Percentiles rank a stretch among this genome's conserved stretches.
Conservation (phyloP, 1,140 invertebrate species). For the Aricia agestis region DNA sequence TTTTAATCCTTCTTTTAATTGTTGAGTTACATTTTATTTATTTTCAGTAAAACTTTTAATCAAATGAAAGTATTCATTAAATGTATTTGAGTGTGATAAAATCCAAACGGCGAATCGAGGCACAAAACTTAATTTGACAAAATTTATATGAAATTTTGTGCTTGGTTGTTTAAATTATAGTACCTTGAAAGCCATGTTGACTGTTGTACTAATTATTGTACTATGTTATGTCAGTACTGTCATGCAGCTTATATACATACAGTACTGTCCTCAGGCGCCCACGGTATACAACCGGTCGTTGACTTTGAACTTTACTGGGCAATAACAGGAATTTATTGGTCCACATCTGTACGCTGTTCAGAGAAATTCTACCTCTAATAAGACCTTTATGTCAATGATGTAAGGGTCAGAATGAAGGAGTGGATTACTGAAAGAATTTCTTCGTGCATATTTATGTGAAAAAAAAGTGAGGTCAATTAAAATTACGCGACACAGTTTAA, state of each 20-base stretch:
- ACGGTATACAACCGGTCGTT: background rate
- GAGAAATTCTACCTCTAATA: too few relatives aligned
- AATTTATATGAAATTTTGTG: too few relatives aligned
- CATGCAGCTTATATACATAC: background rate
- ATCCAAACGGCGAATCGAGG: too few relatives aligned
- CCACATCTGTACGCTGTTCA: background rate
- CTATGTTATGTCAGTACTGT: background rate
- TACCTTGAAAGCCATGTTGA: slow-evolving; percentile 1
- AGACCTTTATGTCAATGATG: too few relatives aligned
- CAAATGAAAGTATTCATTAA: too few relatives aligned
- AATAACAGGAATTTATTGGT: slow-evolving; percentile 1
- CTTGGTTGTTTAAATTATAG: background rate
- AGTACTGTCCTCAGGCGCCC: background rate
- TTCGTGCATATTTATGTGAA: background rate
- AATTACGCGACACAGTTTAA: too few relatives aligned
- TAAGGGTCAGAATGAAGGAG: too few relatives aligned
- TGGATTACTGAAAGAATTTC: background rate
- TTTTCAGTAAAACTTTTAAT: too few relatives aligned
- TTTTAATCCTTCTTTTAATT: too few relatives aligned
- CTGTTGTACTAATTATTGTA: background rate
- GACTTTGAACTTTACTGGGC: background rate
- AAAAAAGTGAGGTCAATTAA: background rate
- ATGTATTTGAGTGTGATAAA: too few relatives aligned
- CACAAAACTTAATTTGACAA: too few relatives aligned
- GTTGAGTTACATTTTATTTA: too few relatives aligned